Evolutionary conservation across 1,140 invertebrate species (phyloP).

Genomic region (Bombyx mori): ASM3026992v2 NC_085125.1:11543001-11543500

Average conservation of each 20-base stretch:
- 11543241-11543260: conserved; percentile 36
- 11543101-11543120: neutral
- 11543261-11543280: conserved; percentile 49
- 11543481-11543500: conserved; percentile 42
- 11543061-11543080: no score
- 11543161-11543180: conserved; percentile 51
- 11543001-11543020: no score
- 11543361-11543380: conserved; percentile 55
- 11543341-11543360: conserved; percentile 57
- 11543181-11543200: conserved; percentile 39
- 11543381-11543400: conserved; percentile 60
- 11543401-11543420: conserved; percentile 34
- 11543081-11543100: neutral
- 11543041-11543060: no score
- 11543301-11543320: conserved; percentile 37
- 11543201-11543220: conserved; percentile 26
- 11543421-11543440: conserved; percentile 37
- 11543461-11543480: conserved; percentile 52
- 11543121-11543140: neutral
- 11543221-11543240: conserved; percentile 41
- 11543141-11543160: conserved; percentile 32
- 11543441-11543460: conserved; percentile 51
- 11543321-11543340: conserved; percentile 45
- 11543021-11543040: no score
- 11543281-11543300: conserved; percentile 38